Evolutionary conservation across 2,113 vertebrate genomes (phyloP), one percentile per base, ranked within the genome.

Genomic region (Falco punctatus): DNA sequence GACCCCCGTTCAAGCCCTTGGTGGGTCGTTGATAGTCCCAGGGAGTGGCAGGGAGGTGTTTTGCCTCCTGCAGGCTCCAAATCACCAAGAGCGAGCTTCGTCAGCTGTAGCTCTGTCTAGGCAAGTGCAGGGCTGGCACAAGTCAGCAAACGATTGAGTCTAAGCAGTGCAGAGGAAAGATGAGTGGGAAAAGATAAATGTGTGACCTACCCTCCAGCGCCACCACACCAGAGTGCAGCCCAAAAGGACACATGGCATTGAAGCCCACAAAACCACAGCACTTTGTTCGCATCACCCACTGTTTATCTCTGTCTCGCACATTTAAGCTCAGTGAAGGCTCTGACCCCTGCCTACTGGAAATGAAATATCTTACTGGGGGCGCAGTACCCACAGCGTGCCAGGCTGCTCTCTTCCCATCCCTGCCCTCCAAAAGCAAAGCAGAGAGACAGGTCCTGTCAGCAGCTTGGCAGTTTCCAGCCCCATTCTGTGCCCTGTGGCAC

Each of bases 171-270:
- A 51, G 52, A 22, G 23, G 32, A 48, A 40, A 23, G 64, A 28
- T n/a, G 18, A 54, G 18, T 15, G 77, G 62, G 22, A 75, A 14
- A 22, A 32, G 40, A 46, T 4, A 5, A 81, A 82, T 12, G 28
- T 40, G 48, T 30, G 35, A 57, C 24, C 49, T 57, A 40, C 20
- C 33, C 21, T 78, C 11, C 55, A 28, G 38, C 5, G 57, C 38
- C 55, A 27, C 4, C 55, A 27, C 4, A 0, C 42, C 16, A 32
- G 44, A 58, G 26, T 7, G 30, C n/a, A 71, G 33, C 72, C 49
- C 49, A 9, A 17, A 52, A n/a, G 38, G 13, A 23, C 1, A 0
- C 1, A 0, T 9, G 19, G 19, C 38, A 7, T 61, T 38, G 33
- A 44, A 49, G 22, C 30, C 17, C 61, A n/a, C 42, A 18, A 15